Base-by-base conservation (phyloP, 2,113 vertebrate species). In the Lota lota region DNA sequence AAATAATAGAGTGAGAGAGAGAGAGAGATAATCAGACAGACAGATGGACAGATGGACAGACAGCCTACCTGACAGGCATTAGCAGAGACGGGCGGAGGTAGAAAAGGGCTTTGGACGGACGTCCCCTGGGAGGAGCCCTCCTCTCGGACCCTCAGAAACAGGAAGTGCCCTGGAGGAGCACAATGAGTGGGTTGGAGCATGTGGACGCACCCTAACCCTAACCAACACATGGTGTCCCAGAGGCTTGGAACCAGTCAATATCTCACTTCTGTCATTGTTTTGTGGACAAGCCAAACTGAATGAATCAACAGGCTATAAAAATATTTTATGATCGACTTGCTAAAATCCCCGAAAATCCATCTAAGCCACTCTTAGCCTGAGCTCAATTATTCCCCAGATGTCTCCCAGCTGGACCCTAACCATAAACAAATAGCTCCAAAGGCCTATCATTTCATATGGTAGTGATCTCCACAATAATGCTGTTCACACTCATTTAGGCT, bases 91-190 rank as follows among this genome's bases (percentile, higher is more conserved):
- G 81, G 89, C 19, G 77, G 75, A 68, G 93, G 94, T 69, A 95
- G 88, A 50, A 64, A 79, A 15, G 77, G 65, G 62, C 95, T 95
- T 68, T 88, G 81, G 74, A 92, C 73, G 36, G 74, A 87, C 0
- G 93, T 92, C 60, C 83, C 53, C 2, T 72, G 84, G 0, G 63
- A 73, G 0, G 82, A 82, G 56, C 79, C 76, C 57, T 66, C 83
- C 65, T 85, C 88, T 61, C 87, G 80, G 33, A 93, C 87, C 77
- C 83, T 85, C 63, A 96, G 76, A 74, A 94, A 93, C 60, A 97
- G 88, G 69, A 95, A 95, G 77, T 93, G 88, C 28, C 94, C 95
- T 97, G 73, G 73, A 20, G 75, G 56, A 2, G n/a, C 63, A 73
- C 47, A 70, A 74, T 20, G 5, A n/a, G 40, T 47, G 40, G 40